Evolutionary conservation across 2,797 vertebrate genomes (phyloP), one percentile per base, ranked within the genome.

Genomic region (Taeniopygia guttata): DNA sequence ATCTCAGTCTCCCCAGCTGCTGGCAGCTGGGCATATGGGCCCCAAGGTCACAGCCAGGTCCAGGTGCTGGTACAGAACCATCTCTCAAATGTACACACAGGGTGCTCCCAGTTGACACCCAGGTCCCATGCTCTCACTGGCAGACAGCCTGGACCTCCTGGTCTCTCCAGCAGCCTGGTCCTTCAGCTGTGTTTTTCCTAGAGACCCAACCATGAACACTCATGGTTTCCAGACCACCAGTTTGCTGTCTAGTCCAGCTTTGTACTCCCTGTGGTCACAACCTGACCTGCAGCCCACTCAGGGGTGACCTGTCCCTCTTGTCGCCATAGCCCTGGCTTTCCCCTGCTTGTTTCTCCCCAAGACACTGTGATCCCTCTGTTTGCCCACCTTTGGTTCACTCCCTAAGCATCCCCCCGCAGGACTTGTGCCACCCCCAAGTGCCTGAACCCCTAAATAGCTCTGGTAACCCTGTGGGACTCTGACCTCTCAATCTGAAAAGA

Each of bases 181-280:
- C 12, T 63, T 72, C 0, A 0, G 10, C 7, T 55, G 23, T 1
- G 1, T 10, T 58, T 20, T n/a, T 55, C 25, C 42, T 29, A 10
- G 29, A 29, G 19, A 46, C 16, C 16, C 16, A 23, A 25, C 19
- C 49, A 19, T 16, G n/a, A 48, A n/a, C 13, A 13, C 7, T 26
- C 13, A 11, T 5, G 7, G 20, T 29, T 64, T 34, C 49, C 42
- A 55, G 34, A 30, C 13, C 34, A 7, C 34, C 29, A 5, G 5
- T 13, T 25, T 25, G 8, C 34, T 48, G 30, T 8, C 42, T 48
- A 25, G 30, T 25, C 16, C 34, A 55, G 10, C 30, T 34, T 48
- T 20, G 42, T 29, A 20, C 30, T 25, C 34, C 19, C 11, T 23
- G 25, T 30, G 34, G 23, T 40, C 42, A 83, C 49, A 25, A 13